A percentile compares a stretch with the other conserved stretches of the same genome.
Evolutionary conservation across 2,888 invertebrate genomes (phyloP).

Genomic region (Chrysolina oricalcia): DNA sequence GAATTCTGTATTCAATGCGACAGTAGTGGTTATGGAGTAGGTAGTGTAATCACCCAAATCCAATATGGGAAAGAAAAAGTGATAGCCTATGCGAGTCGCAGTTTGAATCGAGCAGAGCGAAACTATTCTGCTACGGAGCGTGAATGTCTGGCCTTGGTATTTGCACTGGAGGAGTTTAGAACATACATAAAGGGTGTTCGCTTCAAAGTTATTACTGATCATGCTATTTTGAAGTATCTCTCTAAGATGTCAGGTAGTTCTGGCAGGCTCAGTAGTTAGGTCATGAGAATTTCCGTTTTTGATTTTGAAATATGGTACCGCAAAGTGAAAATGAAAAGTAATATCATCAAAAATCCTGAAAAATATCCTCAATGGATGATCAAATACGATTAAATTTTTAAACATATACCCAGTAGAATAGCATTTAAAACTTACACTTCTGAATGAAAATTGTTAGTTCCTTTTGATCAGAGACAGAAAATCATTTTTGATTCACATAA

Average conservation of each 20-base stretch:
- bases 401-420: no score
- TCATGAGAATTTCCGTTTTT: constrained; percentile 36
- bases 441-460: no score
- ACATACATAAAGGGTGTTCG: constrained; percentile 17
- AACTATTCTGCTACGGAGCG: constrained; percentile 12
- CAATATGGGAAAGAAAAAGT: constrained; percentile 19
- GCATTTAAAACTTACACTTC: no score
- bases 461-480: no score
- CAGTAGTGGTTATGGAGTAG: constrained; percentile 43
- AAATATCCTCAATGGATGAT: no score
- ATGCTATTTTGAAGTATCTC: neutral
- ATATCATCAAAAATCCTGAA: no score
- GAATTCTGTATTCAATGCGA: constrained; percentile 48
- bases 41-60: constrained; percentile 44
- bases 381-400: no score
- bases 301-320: constrained; percentile 43
- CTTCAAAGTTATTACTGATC: constrained; percentile 31
- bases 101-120: constrained; percentile 50
- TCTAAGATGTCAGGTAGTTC: neutral
- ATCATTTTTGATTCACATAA: no score
- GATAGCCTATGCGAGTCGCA: constrained; percentile 53
- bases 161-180: constrained; percentile 35
- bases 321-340: constrained; percentile 32
- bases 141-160: constrained; percentile 54
- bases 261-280: constrained; percentile 5